Evolutionary conservation across 2,113 vertebrate genomes (phyloP), one percentile per base, ranked within the genome.

Genomic region (Crotalus helleri): DNA sequence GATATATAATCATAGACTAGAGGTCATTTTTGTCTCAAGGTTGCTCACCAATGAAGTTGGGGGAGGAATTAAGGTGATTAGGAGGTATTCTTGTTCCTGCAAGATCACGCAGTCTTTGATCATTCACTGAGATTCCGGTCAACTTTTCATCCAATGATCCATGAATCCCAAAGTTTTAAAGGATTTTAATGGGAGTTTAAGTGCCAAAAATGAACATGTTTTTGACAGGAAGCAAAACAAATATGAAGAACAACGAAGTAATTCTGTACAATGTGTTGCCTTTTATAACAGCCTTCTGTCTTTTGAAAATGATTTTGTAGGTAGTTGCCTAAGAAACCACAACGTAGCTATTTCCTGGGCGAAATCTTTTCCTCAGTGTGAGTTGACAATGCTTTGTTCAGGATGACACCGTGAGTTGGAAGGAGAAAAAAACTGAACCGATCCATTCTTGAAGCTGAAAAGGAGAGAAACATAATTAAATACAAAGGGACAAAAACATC

Each of bases 261-360:
- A 89, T 92, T 89, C 93, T 94, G 91, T 90, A 95, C 95, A 96
- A 92, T 94, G 94, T 93, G 93, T 1, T 86, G 94, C 95, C 91
- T 95, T 90, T 91, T 92, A 94, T 39, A 59, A 64, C 33, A 90
- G 88, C 94, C 44, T 94, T 96, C 93, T 96, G 95, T 93, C 96
- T 94, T 93, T 93, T 95, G 96, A 57, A 88, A 96, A 97, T 95
- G 95, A 97, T 96, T 97, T 95, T 96, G 96, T 96, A 97, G 95
- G 95, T 94, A 94, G 97, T 97, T 97, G 96, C 96, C 96, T 96
- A 95, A 95, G 96, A 96, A 97, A 97, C 96, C 92, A 94, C 88
- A 94, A 94, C 94, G 92, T 54, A 95, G 95, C 94, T 96, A 95
- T 96, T 87, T 91, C 88, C 93, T 95, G 88, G 90, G 95, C 93